Evolutionary conservation across 2,888 invertebrate species (phyloP).

Genomic region (Eulithis testata): DNA sequence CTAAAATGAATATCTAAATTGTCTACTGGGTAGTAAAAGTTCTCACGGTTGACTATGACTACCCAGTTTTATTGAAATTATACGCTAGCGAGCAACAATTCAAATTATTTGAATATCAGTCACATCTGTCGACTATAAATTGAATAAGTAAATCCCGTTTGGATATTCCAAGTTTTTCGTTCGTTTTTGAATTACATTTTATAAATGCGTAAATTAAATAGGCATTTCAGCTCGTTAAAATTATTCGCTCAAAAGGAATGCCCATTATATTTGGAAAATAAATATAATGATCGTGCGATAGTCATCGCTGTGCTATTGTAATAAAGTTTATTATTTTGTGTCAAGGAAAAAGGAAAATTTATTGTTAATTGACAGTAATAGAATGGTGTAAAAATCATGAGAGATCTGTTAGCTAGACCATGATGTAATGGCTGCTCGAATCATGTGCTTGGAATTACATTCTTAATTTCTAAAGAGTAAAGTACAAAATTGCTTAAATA

Average conservation of each 20-base stretch:
- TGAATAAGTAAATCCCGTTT: neutral
- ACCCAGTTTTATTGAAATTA: constrained; percentile 21
- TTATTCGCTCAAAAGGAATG: neutral
- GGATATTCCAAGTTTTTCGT: neutral
- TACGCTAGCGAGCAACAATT: constrained; percentile 12
- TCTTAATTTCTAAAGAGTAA: constrained; percentile 29
- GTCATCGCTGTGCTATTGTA: constrained; percentile 1
- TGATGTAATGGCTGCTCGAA: constrained; percentile 40
- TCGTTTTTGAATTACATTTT: neutral
- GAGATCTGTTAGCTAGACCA: constrained; percentile 35
- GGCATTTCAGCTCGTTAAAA: constrained; percentile 12
- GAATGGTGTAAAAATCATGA: constrained; percentile 32
- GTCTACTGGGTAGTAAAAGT: too few relatives aligned
- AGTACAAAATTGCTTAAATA: constrained; percentile 29
- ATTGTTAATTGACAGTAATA: constrained; percentile 23
- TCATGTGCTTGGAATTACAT: constrained; percentile 35
- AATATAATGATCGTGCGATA: neutral
- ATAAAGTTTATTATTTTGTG: constrained; percentile 1
- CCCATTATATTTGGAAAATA: neutral
- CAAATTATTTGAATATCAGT: constrained; percentile 14
- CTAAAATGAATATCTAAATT: too few relatives aligned
- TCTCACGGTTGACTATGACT: neutral
- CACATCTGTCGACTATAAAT: constrained; percentile 5
- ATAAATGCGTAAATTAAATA: neutral
- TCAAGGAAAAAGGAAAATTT: constrained; percentile 20